phyloP scores from a whole-genome alignment of 2,797 vertebrate species.

The Streptopelia turtur region DNA sequence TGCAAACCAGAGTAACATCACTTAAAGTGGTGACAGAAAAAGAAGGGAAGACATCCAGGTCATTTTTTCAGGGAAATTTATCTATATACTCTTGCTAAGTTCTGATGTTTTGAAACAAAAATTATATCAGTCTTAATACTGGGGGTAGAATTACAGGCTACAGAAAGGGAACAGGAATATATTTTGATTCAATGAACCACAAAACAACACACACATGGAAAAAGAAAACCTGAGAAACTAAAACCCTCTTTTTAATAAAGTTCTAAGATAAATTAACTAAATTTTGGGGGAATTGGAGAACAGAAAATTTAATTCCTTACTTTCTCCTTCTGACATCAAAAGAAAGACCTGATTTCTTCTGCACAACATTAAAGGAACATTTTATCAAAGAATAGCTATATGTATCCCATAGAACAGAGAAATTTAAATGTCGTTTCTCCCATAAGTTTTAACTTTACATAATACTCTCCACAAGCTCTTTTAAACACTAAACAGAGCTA shows the following conservation, averaged over 20 bases:
- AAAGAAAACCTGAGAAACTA: not conserved
- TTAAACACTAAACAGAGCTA: not conserved
- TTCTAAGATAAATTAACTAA: not conserved
- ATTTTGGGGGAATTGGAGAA: not conserved
- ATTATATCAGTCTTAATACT: not conserved
- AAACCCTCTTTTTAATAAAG: not conserved
- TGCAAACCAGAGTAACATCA: not conserved
- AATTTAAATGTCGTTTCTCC: not conserved
- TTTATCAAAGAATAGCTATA: slow-evolving; percentile 27
- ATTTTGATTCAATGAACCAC: not conserved
- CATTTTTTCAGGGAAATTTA: not conserved
- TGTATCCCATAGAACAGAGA: not conserved
- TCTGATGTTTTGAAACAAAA: not conserved
- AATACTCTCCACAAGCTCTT: not conserved
- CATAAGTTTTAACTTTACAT: not conserved
- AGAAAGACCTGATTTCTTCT: not conserved
- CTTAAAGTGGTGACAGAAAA: not conserved
- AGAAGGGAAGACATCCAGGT: not conserved
- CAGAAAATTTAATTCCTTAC: not conserved
- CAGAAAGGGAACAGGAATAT: not conserved
- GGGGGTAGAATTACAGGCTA: not conserved
- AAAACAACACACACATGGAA: not conserved
- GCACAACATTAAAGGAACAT: not conserved
- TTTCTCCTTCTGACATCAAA: slow-evolving; percentile 16
- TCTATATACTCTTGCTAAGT: not conserved